A percentile compares a stretch with the other conserved stretches of the same genome.
These are phyloP conservation scores for Oscheius myriophilus DNA, from an alignment of 2,888 invertebrate genomes.

Conservation along the genomic window DNA sequence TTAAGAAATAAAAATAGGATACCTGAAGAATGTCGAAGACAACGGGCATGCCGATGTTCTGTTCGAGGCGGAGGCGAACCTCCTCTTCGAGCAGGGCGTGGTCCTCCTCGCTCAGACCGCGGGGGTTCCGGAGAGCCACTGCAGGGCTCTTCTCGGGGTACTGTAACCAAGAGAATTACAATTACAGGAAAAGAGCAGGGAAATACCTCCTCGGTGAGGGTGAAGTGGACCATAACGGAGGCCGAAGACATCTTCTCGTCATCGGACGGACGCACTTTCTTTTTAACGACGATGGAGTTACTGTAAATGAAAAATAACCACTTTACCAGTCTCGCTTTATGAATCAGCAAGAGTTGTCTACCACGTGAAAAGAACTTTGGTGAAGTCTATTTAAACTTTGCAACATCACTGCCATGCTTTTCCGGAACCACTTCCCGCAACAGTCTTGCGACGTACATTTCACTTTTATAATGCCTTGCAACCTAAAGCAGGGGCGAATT, in stretches of 20 bases:
- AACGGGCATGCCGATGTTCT: slow-evolving; percentile 34
- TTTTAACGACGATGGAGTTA: slow-evolving; percentile 10
- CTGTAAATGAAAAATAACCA: neutral
- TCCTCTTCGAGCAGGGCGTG: slow-evolving; percentile 6
- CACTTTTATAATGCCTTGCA: too few relatives aligned
- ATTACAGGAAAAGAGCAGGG: neutral
- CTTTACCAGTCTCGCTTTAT: too few relatives aligned
- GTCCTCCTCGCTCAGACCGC: slow-evolving; percentile 32
- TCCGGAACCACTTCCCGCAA: too few relatives aligned
- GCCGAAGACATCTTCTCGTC: slow-evolving; percentile 13
- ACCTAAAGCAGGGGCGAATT: too few relatives aligned
- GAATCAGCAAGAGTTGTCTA: too few relatives aligned
- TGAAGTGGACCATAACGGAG: slow-evolving; percentile 18
- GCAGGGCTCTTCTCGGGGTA: slow-evolving; percentile 28
- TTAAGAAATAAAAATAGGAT: neutral
- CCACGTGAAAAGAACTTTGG: too few relatives aligned
- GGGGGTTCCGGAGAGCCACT: slow-evolving; percentile 25
- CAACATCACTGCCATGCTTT: too few relatives aligned
- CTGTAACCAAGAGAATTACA: slow-evolving; percentile 19
- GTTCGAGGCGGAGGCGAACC: slow-evolving; percentile 23
- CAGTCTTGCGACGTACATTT: too few relatives aligned
- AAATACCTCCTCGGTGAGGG: slow-evolving; percentile 10
- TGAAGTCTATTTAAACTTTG: too few relatives aligned
- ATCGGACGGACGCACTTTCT: slow-evolving; percentile 24
- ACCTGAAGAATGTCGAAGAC: slow-evolving; percentile 39